Percentiles rank a stretch among this genome's conserved stretches.
phyloP scores from a whole-genome alignment of 2,888 invertebrate species.

The Tridacna gigas region DNA sequence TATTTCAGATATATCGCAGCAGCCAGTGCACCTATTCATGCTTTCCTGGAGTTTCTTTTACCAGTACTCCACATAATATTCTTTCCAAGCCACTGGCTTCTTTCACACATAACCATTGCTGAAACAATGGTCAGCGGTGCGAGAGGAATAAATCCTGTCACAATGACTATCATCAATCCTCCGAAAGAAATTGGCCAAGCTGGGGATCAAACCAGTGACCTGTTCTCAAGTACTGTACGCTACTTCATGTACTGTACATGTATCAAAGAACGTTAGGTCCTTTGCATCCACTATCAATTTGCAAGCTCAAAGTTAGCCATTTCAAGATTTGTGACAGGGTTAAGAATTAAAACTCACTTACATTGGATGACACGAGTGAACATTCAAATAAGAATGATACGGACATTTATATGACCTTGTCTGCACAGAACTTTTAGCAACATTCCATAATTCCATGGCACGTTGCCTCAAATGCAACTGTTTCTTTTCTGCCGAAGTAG shows the following conservation, averaged over 20 bases:
- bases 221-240: too few species aligned
- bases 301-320: too few species aligned
- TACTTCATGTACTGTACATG: too few species aligned
- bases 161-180: neutral
- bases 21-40: neutral
- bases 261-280: too few species aligned
- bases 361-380: slow-evolving; percentile 55
- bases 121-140: neutral
- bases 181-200: neutral
- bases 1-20: neutral
- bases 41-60: neutral
- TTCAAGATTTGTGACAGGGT: too few species aligned
- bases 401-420: slow-evolving; percentile 61
- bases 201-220: neutral
- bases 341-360: slow-evolving; percentile 35
- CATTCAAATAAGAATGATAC: slow-evolving; percentile 61
- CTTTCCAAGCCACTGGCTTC: neutral
- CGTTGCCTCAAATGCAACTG: slow-evolving; percentile 47
- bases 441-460: slow-evolving; percentile 64
- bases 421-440: slow-evolving; percentile 55
- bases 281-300: too few species aligned
- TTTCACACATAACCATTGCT: neutral
- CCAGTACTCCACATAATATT: neutral
- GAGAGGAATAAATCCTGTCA: neutral
- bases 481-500: slow-evolving; percentile 32